phyloP scores from a whole-genome alignment of 2,888 invertebrate species.

The Polylopha cassiicola region DNA sequence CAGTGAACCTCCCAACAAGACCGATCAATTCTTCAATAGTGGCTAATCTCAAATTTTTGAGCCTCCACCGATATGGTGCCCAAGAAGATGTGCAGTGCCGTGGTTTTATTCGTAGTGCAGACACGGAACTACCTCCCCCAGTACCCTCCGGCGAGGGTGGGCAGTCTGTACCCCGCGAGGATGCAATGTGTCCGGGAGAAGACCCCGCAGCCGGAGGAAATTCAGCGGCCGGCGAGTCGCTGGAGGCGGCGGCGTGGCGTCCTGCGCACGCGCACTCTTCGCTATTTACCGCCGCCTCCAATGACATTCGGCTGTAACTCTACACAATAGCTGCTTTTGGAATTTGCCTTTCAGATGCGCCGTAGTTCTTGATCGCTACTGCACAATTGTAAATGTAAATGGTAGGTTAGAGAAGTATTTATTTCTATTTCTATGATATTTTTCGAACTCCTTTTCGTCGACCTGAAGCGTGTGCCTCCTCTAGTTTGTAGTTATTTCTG shows the following conservation, averaged over 20 bases:
- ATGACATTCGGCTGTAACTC: conserved; percentile 55
- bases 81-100: conserved; percentile 46
- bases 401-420: conserved; percentile 47
- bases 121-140: conserved; percentile 27
- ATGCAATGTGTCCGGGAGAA: too few species aligned
- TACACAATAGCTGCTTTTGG: conserved; percentile 23
- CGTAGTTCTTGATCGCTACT: conserved; percentile 15
- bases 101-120: conserved; percentile 36
- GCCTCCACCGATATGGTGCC: conserved; percentile 67
- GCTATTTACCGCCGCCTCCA: conserved; percentile 49
- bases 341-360: conserved; percentile 9
- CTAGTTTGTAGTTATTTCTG: conserved; percentile 50
- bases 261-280: conserved; percentile 31
- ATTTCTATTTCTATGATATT: conserved; percentile 47
- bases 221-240: conserved; percentile 26
- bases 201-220: too few species aligned
- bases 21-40: conserved; percentile 63
- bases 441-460: conserved; percentile 60
- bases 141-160: conserved; percentile 13
- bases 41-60: conserved; percentile 64
- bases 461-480: conserved; percentile 65
- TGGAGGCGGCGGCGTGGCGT: conserved; percentile 28
- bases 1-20: conserved; percentile 55
- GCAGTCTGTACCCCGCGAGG: too few species aligned
- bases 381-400: conserved; percentile 32